Evolutionary conservation across 1,140 invertebrate species (phyloP), one percentile per base, ranked within the genome.

Genomic region (Oncopeltus fasciatus): DNA sequence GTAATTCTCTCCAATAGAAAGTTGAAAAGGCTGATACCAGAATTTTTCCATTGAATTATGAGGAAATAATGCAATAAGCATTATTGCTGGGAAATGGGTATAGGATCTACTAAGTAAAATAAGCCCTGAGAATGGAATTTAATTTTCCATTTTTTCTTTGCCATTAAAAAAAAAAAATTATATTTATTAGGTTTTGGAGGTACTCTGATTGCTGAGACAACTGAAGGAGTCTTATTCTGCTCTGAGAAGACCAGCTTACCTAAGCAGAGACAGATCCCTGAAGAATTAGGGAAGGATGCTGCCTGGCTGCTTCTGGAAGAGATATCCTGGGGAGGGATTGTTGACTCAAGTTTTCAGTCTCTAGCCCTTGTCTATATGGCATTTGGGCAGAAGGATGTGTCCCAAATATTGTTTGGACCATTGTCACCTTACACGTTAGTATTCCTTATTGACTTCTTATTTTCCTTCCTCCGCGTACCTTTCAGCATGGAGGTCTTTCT

Each of bases 311-410:
- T 98, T 4, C 71, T 98, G 14, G 86, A 95, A 69, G 94, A 98
- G 81, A 89, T 99, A 66, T 88, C 88, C 71, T 77, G 84, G 69
- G 92, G 92, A 43, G 95, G 95, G n/a, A 90, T 91, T 72, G 81
- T 92, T 1, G 93, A 97, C 74, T 90, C 92, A 1, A 74, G 81
- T 16, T 91, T 87, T 71, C 96, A 99, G 78, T 83, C 85, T 74
- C 74, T 97, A 61, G 80, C 87, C 1, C 81, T 86, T 18, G 75
- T 96, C 8, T 92, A 88, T 72, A 98, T 99, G 93, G 85, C 90
- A 2, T 77, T 98, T 1, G 87, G 92, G 12, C 90, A 90, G 71
- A 92, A 92, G 73, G 92, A 98, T 78, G 86, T 98, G 20, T 96
- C 92, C n/a, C 95, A 95, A 78, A 80, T 91, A 69, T 70, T 79